Percentiles rank a stretch among this genome's conserved stretches.
Evolutionary conservation across 1,140 invertebrate genomes (phyloP).

Genomic region (Ceratosolen fusciceps): DNA sequence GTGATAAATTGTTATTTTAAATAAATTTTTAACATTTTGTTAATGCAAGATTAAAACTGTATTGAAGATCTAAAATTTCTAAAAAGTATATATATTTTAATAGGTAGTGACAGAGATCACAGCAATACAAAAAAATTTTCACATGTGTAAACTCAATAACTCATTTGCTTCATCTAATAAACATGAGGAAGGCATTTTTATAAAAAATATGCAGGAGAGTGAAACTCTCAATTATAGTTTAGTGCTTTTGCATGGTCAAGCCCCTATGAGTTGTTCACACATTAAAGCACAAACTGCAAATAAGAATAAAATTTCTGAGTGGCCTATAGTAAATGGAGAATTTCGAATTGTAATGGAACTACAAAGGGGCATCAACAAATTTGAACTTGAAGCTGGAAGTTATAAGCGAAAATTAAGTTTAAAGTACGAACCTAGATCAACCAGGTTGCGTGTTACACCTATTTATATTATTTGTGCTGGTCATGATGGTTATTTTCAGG

Average conservation of each 20-base stretch:
- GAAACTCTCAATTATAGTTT: conserved; percentile 67
- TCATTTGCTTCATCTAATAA: not conserved
- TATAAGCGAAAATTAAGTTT: conserved; percentile 60
- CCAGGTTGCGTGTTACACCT: conserved; percentile 73
- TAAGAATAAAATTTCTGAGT: conserved; percentile 60
- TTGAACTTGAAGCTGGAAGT: conserved; percentile 64
- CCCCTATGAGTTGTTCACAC: conserved; percentile 57
- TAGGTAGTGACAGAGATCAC: conserved; percentile 31
- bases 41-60: no score
- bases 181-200: conserved; percentile 30
- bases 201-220: conserved; percentile 62
- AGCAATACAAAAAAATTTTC: conserved; percentile 2
- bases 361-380: conserved; percentile 60
- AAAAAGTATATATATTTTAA: not conserved
- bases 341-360: conserved; percentile 66
- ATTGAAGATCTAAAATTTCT: not conserved
- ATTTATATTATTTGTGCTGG: conserved; percentile 83
- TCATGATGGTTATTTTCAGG: conserved; percentile 85
- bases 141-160: conserved; percentile 21
- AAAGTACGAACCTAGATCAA: conserved; percentile 64
- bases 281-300: conserved; percentile 58
- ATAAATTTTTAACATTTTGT: no score
- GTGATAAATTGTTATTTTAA: no score
- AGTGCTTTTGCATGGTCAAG: conserved; percentile 63
- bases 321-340: conserved; percentile 67